These are phyloP conservation scores for Hemicentrotus pulcherrimus DNA, from an alignment of 35 echinoderm and acorn worm species.

Conservation along the genomic window DNA sequence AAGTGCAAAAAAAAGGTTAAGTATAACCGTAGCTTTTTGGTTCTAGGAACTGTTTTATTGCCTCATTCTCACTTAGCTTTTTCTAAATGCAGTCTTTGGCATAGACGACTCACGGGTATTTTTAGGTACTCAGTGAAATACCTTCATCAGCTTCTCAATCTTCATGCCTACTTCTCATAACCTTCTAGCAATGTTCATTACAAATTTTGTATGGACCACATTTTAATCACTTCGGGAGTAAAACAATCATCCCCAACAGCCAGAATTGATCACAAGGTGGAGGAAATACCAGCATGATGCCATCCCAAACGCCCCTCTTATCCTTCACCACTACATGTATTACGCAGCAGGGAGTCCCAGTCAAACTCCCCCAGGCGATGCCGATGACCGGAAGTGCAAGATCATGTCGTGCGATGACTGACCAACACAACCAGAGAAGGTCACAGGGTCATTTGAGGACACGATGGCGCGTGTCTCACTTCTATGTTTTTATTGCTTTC, in stretches of 20 bases:
- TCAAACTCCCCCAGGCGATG: not conserved
- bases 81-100: no score
- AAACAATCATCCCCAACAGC: not conserved
- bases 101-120: no score
- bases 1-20: no score
- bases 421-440: not conserved
- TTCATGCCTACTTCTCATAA: no score
- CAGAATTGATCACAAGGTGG: not conserved
- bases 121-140: no score
- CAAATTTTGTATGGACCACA: no score
- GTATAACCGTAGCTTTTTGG: no score
- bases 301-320: not conserved
- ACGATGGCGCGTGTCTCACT: not conserved
- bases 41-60: no score
- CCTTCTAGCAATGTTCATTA: no score
- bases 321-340: conserved; percentile 10
- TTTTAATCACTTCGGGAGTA: not conserved
- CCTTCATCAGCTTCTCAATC: no score
- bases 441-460: conserved; percentile 8
- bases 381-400: conserved; percentile 15
- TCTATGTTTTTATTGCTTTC: not conserved
- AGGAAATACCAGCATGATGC: not conserved
- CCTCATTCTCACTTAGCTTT: no score
- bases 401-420: not conserved
- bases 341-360: not conserved